Evolutionary conservation across 2,113 vertebrate genomes (phyloP), one percentile per base, ranked within the genome.

Genomic region (Athene cunicularia): DNA sequence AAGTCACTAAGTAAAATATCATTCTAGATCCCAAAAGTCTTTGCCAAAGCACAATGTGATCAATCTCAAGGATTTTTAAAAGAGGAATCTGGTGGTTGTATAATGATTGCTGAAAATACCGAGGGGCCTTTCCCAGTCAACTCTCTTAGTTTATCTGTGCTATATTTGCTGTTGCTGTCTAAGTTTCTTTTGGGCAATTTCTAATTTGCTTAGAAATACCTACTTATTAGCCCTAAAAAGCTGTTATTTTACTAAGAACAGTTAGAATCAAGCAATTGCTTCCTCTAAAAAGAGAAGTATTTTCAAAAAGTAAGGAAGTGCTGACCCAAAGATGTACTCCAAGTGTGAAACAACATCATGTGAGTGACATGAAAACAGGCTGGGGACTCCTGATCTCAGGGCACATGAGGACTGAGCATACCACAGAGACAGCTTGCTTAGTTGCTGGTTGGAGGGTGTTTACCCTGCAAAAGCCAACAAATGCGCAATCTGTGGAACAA

Each of bases 11-110:
- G 64, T 79, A 66, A 93, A 95, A 91, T 19, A 87, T 10, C 71
- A 71, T 63, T 86, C 89, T 21, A 63, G 20, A 92, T 84, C 75
- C 87, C 59, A 56, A 73, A 95, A 59, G 49, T 52, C 93, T 95
- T 91, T 96, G 72, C 59, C 79, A 93, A 86, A 35, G 68, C 43
- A 95, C 81, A 95, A 23, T 2, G 16, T 60, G 94, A 92, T 71
- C 88, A 45, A 45, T 80, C 47, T 55, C 68, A 96, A 83, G 72
- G 86, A 86, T 74, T 95, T 93, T 66, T 76, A 33, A 68, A 64
- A 81, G 26, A 93, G 37, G 45, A 90, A 50, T 90, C 35, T 43
- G 32, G 32, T 52, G n/a, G 41, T 27, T 80, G 64, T 66, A 90
- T 91, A 91, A 75, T 0, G 0, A 75, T 17, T 4, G 1, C 35